Evolutionary conservation across 2,888 invertebrate species (phyloP), one percentile per base, ranked within the genome.

Genomic region (Acanthosoma haemorrhoidale): DNA sequence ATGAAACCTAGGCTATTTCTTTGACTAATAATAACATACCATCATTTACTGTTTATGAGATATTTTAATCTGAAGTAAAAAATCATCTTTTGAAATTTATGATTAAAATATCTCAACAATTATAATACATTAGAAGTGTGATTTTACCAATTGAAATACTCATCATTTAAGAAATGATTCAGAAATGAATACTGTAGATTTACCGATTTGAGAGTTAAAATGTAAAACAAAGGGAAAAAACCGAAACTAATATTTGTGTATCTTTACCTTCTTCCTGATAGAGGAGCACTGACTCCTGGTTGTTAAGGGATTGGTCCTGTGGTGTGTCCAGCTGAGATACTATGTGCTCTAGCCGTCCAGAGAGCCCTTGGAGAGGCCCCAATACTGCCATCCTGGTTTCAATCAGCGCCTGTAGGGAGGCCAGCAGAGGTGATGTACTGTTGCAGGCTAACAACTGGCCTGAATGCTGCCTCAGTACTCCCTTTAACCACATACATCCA

Each of bases 401-500:
- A 72, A 88, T 83, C 51, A 84, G 80, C 72, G 83, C 83, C 76
- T 87, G 80, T 72, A 86, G 80, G 3, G 85, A 83, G 11, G 82
- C 81, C 58, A 88, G 79, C 13, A 83, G 77, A 34, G 85, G 83
- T 5, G 83, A 80, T 34, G 87, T 79, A 67, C 85, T 84, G 4
- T 87, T 84, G 78, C 86, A 85, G 3, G 87, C 84, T 77, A 87
- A 80, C 18, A 89, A 78, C 75, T 86, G 83, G 2, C 85, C 84
- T 1, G 87, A 83, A 77, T 88, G 88, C 9, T 82, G 80, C 67
- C 83, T 80, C 18, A 88, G 77, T 34, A 88, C 79, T 73, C 82
- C 80, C 77, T 84, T 84, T 60, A 88, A 76, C 88, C 88, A 88
- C 70, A 83, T 79, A 39, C 82, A 78, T 29, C 84, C 85, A 43